These are phyloP conservation scores for Paramormyrops hopkinsi DNA, from an alignment of 2,797 vertebrate genomes.

Conservation along the genomic window DNA sequence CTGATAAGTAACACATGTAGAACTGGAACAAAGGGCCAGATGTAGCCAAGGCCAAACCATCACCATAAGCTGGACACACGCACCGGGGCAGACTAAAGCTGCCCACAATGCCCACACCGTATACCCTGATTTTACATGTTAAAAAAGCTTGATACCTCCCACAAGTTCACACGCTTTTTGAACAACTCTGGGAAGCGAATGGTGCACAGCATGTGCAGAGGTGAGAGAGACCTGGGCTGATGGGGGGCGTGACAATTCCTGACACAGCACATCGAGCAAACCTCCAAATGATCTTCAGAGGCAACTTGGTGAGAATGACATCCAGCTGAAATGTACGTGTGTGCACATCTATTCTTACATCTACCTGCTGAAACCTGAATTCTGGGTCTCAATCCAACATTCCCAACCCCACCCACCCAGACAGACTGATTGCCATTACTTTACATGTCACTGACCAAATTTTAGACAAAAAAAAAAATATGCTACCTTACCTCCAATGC, in stretches of 20 bases:
- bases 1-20: not conserved
- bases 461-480: not conserved
- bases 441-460: not conserved
- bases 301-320: not conserved
- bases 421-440: not conserved
- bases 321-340: not conserved
- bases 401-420: not conserved
- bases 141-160: not conserved
- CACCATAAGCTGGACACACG: not conserved
- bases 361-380: not conserved
- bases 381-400: not conserved
- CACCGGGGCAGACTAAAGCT: constrained; percentile 1
- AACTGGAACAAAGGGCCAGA: constrained; percentile 11
- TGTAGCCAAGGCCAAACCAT: not conserved
- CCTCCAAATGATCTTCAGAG: not conserved
- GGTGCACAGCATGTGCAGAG: not conserved
- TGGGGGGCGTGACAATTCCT: not conserved
- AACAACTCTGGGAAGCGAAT: not conserved
- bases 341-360: not conserved
- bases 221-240: not conserved
- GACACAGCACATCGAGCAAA: too few species aligned
- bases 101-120: not conserved
- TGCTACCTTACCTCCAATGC: not conserved
- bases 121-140: not conserved
- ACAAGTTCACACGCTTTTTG: not conserved